phyloP scores from a whole-genome alignment of 2,888 invertebrate genomes.

The Xiphydria camelus region DNA sequence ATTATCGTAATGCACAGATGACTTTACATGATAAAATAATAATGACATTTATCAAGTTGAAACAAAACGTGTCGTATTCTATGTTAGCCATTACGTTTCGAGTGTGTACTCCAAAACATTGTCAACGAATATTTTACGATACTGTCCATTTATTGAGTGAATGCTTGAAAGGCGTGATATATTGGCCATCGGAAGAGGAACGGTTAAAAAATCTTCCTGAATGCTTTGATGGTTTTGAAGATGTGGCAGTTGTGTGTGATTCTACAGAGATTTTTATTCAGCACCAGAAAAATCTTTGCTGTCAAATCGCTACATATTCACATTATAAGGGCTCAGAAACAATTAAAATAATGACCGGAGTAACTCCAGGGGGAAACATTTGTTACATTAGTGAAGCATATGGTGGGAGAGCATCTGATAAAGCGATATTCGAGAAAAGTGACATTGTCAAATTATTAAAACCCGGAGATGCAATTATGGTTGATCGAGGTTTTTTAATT shows the following conservation, averaged over 20 bases:
- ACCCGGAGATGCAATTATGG: slow-evolving; percentile 19
- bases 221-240: slow-evolving; percentile 24
- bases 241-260: slow-evolving; percentile 24
- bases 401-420: slow-evolving; percentile 12
- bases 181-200: slow-evolving; percentile 3
- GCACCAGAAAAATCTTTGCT: slow-evolving; percentile 21
- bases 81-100: neutral
- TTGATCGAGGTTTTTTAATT: slow-evolving; percentile 22
- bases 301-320: slow-evolving; percentile 24
- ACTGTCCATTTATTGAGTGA: neutral
- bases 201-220: slow-evolving; percentile 19
- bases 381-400: slow-evolving; percentile 4
- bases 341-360: slow-evolving; percentile 25
- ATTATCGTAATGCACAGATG: neutral
- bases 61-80: slow-evolving; percentile 5
- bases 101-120: neutral
- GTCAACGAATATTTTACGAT: neutral
- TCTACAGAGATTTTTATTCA: slow-evolving; percentile 27
- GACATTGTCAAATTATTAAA: slow-evolving; percentile 4
- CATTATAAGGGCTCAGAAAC: slow-evolving; percentile 26
- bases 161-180: neutral
- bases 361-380: slow-evolving; percentile 8
- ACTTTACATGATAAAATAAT: slow-evolving; percentile 3
- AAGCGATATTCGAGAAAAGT: slow-evolving; percentile 13
- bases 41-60: slow-evolving; percentile 8